A percentile compares a stretch with the other conserved stretches of the same genome.
phyloP scores from a whole-genome alignment of 2,797 vertebrate species.

The Eleutherodactylus coqui region DNA sequence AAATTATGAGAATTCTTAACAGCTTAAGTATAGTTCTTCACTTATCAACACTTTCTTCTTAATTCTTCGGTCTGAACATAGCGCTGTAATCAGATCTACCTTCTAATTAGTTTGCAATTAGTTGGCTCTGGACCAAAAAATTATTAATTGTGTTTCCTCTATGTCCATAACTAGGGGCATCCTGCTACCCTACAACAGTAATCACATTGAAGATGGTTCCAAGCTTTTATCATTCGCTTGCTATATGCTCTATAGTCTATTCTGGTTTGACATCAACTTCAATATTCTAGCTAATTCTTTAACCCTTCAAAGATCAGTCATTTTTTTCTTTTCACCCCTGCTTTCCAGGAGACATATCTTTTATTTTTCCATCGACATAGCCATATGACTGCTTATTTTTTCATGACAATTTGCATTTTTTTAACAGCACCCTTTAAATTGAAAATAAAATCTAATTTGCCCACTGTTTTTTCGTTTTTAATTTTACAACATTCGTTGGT shows the following conservation, averaged over 20 bases:
- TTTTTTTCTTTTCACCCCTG: too few relatives aligned
- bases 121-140: not conserved
- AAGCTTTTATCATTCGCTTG: not conserved
- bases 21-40: conserved; percentile 5
- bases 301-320: too few relatives aligned
- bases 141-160: not conserved
- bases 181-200: not conserved
- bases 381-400: too few relatives aligned
- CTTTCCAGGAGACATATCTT: too few relatives aligned
- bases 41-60: conserved; percentile 45
- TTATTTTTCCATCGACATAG: too few relatives aligned
- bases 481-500: too few relatives aligned
- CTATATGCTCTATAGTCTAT: not conserved
- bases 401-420: too few relatives aligned
- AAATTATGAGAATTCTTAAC: not conserved
- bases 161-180: not conserved
- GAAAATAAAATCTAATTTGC: too few relatives aligned
- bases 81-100: not conserved
- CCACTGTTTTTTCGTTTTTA: too few relatives aligned
- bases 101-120: conserved; percentile 13
- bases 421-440: too few relatives aligned
- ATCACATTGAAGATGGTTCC: not conserved
- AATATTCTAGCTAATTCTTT: too few relatives aligned
- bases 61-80: conserved; percentile 33
- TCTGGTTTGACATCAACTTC: not conserved